These are phyloP conservation scores for Ips typographus DNA, from an alignment of 1,140 invertebrate species.

Conservation along the genomic window DNA sequence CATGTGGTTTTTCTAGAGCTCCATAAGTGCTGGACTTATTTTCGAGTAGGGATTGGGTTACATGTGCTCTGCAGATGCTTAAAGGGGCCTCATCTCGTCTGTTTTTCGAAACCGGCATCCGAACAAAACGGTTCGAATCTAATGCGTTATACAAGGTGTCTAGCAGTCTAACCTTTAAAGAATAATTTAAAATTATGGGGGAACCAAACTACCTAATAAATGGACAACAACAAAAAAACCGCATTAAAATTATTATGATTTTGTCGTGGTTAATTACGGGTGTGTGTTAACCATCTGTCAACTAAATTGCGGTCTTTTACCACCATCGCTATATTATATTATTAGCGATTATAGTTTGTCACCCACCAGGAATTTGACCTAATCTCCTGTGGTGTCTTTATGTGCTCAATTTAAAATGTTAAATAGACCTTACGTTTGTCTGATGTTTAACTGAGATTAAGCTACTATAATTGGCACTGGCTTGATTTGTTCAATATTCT, in stretches of 20 bases:
- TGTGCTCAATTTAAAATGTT: no score
- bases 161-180: neutral
- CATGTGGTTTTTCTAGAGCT: constrained; percentile 37
- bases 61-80: constrained; percentile 32
- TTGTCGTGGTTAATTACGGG: constrained; percentile 15
- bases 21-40: constrained; percentile 35
- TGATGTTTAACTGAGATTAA: no score
- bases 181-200: neutral
- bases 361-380: neutral
- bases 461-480: no score
- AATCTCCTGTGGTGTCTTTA: neutral
- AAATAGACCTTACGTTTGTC: no score
- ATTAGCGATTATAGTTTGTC: constrained; percentile 10
- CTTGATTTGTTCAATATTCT: no score
- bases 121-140: neutral
- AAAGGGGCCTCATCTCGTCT: constrained; percentile 14
- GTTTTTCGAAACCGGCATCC: constrained; percentile 6
- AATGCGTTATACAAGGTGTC: neutral
- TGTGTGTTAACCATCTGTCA: constrained; percentile 20
- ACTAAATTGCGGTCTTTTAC: constrained; percentile 15
- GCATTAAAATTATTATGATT: constrained; percentile 22
- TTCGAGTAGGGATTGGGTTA: constrained; percentile 33
- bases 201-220: neutral
- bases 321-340: constrained; percentile 16
- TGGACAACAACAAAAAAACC: constrained; percentile 1